A percentile compares a stretch with the other conserved stretches of the same genome.
Conservation (phyloP, 2,888 invertebrate species). For the Agonum fuliginosum region DNA sequence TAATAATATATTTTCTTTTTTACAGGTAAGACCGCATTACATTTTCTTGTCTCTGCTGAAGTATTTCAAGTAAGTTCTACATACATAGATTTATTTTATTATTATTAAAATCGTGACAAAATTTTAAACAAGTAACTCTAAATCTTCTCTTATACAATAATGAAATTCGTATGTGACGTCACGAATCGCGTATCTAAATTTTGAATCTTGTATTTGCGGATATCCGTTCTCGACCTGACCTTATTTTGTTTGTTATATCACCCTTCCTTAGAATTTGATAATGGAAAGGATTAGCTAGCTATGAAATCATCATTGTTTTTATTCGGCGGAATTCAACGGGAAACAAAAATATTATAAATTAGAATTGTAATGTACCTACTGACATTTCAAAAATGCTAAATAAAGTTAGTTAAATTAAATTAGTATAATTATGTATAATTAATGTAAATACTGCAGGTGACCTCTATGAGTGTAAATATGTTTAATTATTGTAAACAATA, state of each 20-base stretch:
- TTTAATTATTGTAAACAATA: conserved; percentile 20
- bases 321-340: background rate
- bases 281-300: background rate
- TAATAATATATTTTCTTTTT: background rate
- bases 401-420: background rate
- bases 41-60: too few species aligned
- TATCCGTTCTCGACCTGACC: conserved; percentile 25
- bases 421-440: background rate
- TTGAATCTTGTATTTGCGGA: conserved; percentile 15
- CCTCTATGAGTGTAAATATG: conserved; percentile 3
- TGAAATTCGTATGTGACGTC: conserved; percentile 4
- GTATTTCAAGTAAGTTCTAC: background rate
- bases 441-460: background rate
- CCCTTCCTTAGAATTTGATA: conserved; percentile 23
- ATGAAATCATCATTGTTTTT: conserved; percentile 1
- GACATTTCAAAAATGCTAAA: conserved; percentile 1
- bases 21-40: background rate
- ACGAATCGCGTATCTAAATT: conserved; percentile 8
- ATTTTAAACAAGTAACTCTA: background rate
- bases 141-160: conserved; percentile 10
- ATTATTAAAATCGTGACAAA: background rate
- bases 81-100: background rate
- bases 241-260: conserved; percentile 34
- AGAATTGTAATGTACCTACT: background rate
- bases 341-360: background rate